These are phyloP conservation scores for Chymomyza caudatula DNA, from an alignment of 2,888 invertebrate species.

Conservation along the genomic window DNA sequence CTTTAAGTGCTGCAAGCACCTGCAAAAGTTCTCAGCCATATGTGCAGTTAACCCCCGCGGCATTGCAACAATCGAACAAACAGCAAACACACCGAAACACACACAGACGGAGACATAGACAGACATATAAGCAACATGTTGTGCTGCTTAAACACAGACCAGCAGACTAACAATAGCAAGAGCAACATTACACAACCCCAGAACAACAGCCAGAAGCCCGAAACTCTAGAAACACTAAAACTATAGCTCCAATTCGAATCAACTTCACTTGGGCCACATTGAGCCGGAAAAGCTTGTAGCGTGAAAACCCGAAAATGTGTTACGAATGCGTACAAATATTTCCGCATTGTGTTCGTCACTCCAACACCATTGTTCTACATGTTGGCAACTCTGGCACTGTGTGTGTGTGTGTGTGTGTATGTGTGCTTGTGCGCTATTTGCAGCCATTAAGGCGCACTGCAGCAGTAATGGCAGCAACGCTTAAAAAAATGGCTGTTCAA, in stretches of 20 bases:
- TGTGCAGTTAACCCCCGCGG: neutral
- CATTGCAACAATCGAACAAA: neutral
- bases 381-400: neutral
- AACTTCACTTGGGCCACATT: neutral
- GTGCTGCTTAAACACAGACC: neutral
- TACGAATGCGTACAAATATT: constrained; percentile 43
- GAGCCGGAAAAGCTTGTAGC: constrained; percentile 3
- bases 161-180: neutral
- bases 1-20: constrained; percentile 38
- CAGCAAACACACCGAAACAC: neutral
- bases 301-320: constrained; percentile 4
- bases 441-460: neutral
- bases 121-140: neutral
- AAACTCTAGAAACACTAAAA: neutral
- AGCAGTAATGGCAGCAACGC: neutral
- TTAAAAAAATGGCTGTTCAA: neutral
- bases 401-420: constrained; percentile 6
- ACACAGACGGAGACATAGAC: neutral
- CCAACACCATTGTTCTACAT: constrained; percentile 22
- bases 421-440: constrained; percentile 1
- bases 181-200: neutral
- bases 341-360: constrained; percentile 41
- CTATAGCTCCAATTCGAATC: neutral
- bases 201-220: neutral
- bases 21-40: constrained; percentile 58